Base-by-base conservation (phyloP, 2,797 vertebrate species). In the Garrulus glandarius region DNA sequence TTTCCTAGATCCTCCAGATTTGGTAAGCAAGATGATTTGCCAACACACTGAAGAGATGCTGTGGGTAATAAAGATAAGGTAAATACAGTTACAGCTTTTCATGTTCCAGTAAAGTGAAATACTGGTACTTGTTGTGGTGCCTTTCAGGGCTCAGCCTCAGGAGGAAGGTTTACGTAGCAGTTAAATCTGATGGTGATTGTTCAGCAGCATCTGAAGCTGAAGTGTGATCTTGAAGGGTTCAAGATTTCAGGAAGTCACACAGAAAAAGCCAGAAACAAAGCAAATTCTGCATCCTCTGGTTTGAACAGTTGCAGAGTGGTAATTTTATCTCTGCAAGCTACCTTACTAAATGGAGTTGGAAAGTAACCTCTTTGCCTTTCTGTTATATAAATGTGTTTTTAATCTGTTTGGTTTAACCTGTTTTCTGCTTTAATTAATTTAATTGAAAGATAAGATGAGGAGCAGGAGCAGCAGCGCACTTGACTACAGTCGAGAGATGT, bases 41-140 rank as follows among this genome's bases (percentile, higher is more conserved):
- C 21, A 12, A 0, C 11, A 1, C 29, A 4, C 22, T 10, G n/a
- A 50, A 36, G 49, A 79, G 52, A 39, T 1, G 14, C 47, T 10
- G 9, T 56, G 44, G 30, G 30, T 59, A 15, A 21, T 49, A 47
- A 60, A 43, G 49, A 44, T n/a, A 15, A 46, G 47, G 34, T 41
- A 68, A 65, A 75, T 36, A 34, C 24, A 22, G 27, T 52, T 39
- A 10, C 5, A 39, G 55, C 15, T 88, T 59, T 50, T 63, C 2
- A 2, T 29, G 3, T 69, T 84, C 22, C 19, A 16, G 21, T 37
- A 1, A 47, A 70, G 22, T 52, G 44, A 65, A 68, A 39, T 34
- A n/a, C 1, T 2, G 15, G 57, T 27, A 20, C 7, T 29, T 41
- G 60, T 27, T 30, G 84, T 0, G 0, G 32, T 9, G 22, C 16